Evolutionary conservation across 1,140 invertebrate genomes (phyloP).

Genomic region (Drosophila varians): DNA sequence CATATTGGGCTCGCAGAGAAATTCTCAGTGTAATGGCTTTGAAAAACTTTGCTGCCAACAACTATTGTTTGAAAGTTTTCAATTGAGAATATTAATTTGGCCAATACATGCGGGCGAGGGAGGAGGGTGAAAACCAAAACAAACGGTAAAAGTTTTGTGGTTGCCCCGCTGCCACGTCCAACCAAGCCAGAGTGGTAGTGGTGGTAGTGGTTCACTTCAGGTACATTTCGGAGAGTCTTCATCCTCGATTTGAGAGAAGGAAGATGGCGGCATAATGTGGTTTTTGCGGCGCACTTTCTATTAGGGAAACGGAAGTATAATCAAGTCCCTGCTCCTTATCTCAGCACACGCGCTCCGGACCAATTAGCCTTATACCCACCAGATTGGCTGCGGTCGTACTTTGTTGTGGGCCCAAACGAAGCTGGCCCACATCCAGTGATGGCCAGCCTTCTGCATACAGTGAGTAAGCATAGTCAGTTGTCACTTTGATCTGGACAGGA

Average conservation of each 20-base stretch:
- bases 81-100: constrained; percentile 82
- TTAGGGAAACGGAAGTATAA: constrained; percentile 60
- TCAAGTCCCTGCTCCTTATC: constrained; percentile 24
- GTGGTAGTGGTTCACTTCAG: constrained; percentile 3
- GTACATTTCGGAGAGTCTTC: constrained; percentile 15
- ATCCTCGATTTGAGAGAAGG: constrained; percentile 43
- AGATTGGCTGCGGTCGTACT: constrained; percentile 67
- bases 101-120: constrained; percentile 74
- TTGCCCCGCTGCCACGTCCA: constrained; percentile 49
- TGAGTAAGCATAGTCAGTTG: constrained; percentile 68
- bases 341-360: constrained; percentile 32
- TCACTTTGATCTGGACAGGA: constrained; percentile 61
- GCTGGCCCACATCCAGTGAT: constrained; percentile 9
- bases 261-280: constrained; percentile 75
- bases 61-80: constrained; percentile 80
- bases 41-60: constrained; percentile 61
- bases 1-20: no score
- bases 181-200: constrained; percentile 3
- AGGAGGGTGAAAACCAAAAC: constrained; percentile 55
- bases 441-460: constrained; percentile 15
- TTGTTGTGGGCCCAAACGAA: constrained; percentile 65
- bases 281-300: constrained; percentile 73
- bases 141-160: constrained; percentile 78
- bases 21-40: constrained; percentile 66
- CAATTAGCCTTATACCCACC: constrained; percentile 72